Conservation (phyloP, 2,113 vertebrate genomes). For the Sturnus vulgaris region DNA sequence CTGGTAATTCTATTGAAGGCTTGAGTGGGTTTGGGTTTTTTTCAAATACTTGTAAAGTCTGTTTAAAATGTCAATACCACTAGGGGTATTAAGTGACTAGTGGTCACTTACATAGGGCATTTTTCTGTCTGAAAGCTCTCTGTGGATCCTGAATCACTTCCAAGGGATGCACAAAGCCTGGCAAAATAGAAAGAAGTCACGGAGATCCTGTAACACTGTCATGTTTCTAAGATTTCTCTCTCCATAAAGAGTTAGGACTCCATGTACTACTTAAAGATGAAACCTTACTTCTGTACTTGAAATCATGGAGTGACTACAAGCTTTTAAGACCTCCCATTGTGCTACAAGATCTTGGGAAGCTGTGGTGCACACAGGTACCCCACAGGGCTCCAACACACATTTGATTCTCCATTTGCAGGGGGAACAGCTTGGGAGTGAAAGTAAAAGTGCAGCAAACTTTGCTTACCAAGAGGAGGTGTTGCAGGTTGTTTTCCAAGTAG, state of each 20-base stretch:
- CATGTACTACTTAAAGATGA: neutral
- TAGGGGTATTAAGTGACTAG: neutral
- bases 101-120: neutral
- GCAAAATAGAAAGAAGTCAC: neutral
- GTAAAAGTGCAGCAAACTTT: neutral
- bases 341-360: neutral
- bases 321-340: accelerated
- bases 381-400: accelerated
- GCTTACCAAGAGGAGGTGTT: neutral
- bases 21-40: no score
- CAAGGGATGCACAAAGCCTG: neutral
- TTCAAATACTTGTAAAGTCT: neutral
- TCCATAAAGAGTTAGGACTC: neutral
- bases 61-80: neutral
- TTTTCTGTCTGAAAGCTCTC: neutral
- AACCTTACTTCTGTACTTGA: neutral
- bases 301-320: neutral
- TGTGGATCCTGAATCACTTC: neutral
- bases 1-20: neutral
- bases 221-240: neutral
- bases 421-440: neutral
- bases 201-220: neutral
- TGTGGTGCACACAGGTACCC: neutral
- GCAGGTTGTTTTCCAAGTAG: neutral
- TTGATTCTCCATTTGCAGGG: neutral